A percentile compares a stretch with the other conserved stretches of the same genome.
These are phyloP conservation scores for Choloepus didactylus DNA, from an alignment of 2,797 vertebrate genomes.

Conservation along the genomic window DNA sequence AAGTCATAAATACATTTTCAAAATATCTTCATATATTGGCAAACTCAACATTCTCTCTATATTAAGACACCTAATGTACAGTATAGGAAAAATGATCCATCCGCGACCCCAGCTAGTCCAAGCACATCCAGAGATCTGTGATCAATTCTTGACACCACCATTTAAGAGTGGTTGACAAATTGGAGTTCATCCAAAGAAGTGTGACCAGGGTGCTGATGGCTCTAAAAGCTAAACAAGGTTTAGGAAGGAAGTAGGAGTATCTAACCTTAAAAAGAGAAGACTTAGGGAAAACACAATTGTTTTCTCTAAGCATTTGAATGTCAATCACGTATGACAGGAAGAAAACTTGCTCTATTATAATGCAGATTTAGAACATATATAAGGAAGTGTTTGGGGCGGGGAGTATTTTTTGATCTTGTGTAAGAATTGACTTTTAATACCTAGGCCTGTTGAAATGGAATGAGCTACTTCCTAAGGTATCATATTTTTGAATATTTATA, in stretches of 20 bases:
- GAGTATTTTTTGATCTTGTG: background rate
- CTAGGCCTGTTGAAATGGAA: background rate
- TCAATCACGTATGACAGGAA: background rate
- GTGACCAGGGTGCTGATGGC: slow-evolving; percentile 11
- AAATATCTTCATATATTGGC: background rate
- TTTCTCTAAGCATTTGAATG: background rate
- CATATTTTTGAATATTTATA: background rate
- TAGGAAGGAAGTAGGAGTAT: background rate
- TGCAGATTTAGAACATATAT: background rate
- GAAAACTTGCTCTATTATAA: background rate
- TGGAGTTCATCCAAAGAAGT: slow-evolving; percentile 34
- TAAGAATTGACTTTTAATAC: background rate
- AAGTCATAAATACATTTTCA: slow-evolving; percentile 55
- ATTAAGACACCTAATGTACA: background rate
- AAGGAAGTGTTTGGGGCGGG: background rate
- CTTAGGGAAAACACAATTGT: background rate
- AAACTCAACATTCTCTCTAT: background rate
- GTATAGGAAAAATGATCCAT: background rate
- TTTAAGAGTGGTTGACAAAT: slow-evolving; percentile 55
- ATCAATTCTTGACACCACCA: background rate
- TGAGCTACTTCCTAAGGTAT: background rate
- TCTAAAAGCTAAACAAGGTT: background rate
- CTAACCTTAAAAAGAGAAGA: slow-evolving; percentile 37
- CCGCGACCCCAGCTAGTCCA: background rate
- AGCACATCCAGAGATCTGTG: background rate